Conservation (phyloP, 2,888 invertebrate genomes). For the Pomacea canaliculata region DNA sequence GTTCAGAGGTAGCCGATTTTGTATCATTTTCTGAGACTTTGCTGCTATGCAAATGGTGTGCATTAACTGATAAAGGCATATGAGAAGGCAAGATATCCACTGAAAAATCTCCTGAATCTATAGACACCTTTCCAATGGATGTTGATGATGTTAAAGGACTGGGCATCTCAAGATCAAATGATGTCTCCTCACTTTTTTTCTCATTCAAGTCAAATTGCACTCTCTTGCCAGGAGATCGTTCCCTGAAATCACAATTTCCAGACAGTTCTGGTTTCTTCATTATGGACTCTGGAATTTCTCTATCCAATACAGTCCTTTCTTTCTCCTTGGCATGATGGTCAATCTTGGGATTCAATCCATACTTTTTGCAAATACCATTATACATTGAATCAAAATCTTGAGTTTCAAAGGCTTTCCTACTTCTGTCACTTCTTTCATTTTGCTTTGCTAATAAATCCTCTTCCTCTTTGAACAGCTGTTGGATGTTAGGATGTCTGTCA, state of each 20-base stretch:
- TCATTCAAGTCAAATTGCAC: constrained; percentile 53
- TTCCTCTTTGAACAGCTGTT: not conserved
- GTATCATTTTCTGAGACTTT: too few relatives aligned
- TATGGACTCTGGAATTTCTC: constrained; percentile 16
- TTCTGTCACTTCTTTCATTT: not conserved
- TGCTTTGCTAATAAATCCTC: not conserved
- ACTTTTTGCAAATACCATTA: not conserved
- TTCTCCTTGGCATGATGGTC: not conserved
- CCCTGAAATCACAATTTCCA: not conserved
- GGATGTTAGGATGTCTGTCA: not conserved
- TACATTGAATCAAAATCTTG: not conserved
- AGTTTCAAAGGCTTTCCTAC: not conserved
- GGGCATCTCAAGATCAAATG: constrained; percentile 63
- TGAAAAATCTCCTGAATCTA: not conserved
- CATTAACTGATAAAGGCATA: not conserved
- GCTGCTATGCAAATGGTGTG: not conserved
- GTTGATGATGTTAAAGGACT: constrained; percentile 48
- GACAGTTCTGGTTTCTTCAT: constrained; percentile 12
- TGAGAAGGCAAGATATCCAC: not conserved
- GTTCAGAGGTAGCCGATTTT: too few relatives aligned
- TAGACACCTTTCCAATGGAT: not conserved
- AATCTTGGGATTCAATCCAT: not conserved
- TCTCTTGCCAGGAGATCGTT: constrained; percentile 35
- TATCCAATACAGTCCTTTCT: not conserved
- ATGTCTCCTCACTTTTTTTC: constrained; percentile 43